Evolutionary conservation across 1,140 invertebrate genomes (phyloP).

Genomic region (Paraescarpia echinospica): DNA sequence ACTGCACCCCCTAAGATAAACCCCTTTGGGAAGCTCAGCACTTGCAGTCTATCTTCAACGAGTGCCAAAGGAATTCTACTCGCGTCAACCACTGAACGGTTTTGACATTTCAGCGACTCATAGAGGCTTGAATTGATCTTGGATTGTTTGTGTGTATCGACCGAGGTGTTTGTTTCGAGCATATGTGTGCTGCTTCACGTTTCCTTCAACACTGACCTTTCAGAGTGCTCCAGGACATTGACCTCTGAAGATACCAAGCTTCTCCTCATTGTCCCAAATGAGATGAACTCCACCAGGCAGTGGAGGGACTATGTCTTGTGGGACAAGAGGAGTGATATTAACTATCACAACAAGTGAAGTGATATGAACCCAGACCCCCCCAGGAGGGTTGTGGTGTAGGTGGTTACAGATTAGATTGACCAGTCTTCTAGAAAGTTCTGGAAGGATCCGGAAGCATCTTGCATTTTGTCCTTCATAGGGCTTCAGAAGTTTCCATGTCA

Average conservation of each 20-base stretch:
- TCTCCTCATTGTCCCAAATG: background rate
- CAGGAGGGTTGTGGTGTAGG: background rate
- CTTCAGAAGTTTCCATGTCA: background rate
- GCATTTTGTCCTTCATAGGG: too few species aligned
- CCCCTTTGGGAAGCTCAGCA: background rate
- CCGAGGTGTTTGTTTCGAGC: background rate
- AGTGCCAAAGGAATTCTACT: background rate
- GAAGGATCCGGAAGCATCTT: background rate
- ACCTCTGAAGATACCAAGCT: background rate
- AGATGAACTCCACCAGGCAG: background rate
- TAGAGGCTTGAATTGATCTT: background rate
- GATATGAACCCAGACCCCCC: background rate
- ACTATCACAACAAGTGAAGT: background rate
- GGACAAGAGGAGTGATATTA: background rate
- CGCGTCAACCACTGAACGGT: too few species aligned
- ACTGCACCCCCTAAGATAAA: too few species aligned
- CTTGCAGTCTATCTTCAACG: background rate
- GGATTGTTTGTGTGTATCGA: background rate
- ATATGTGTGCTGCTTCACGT: background rate
- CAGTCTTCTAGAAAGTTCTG: background rate
- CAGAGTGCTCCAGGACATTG: background rate
- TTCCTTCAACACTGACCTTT: background rate
- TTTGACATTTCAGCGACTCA: background rate
- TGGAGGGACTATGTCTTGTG: background rate
- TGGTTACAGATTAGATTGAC: background rate